phyloP scores from a whole-genome alignment of 2,113 vertebrate genomes.

The Lasiurus cinereus region DNA sequence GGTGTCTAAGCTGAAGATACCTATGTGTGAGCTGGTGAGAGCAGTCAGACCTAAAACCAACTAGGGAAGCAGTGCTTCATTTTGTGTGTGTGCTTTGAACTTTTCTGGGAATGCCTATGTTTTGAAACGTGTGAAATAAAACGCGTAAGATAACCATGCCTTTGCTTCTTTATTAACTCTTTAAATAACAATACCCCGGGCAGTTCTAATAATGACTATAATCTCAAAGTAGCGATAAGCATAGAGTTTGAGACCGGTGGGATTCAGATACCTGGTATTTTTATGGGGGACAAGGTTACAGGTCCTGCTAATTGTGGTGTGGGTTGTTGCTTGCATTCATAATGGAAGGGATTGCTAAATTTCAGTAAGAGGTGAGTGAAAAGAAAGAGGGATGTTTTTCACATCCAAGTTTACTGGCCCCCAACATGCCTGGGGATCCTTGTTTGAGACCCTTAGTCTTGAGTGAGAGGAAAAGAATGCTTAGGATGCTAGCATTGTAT shows the following conservation, averaged over 20 bases:
- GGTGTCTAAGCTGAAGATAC: not conserved
- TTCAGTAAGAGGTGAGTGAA: not conserved
- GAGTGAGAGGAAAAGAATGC: not conserved
- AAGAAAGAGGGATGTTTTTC: not conserved
- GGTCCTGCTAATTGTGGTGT: not conserved
- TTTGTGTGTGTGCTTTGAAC: not conserved
- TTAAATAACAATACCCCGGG: not conserved
- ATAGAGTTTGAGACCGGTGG: not conserved
- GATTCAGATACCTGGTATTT: not conserved
- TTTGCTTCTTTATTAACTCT: slow-evolving; percentile 9
- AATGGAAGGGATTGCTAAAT: slow-evolving; percentile 17
- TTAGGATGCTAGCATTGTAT: not conserved
- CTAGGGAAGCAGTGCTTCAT: not conserved
- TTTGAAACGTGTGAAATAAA: slow-evolving; percentile 25
- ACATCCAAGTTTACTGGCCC: not conserved
- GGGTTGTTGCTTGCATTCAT: not conserved
- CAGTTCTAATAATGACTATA: not conserved
- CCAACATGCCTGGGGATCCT: not conserved
- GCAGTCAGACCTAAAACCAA: not conserved
- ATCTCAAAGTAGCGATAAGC: not conserved
- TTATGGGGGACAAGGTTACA: not conserved
- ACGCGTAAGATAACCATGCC: not conserved
- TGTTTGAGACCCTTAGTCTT: not conserved
- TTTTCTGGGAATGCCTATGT: not conserved
- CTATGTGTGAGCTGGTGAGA: not conserved